Base-by-base conservation (phyloP, 2,113 vertebrate genomes). In the Oceanodroma tethys region DNA sequence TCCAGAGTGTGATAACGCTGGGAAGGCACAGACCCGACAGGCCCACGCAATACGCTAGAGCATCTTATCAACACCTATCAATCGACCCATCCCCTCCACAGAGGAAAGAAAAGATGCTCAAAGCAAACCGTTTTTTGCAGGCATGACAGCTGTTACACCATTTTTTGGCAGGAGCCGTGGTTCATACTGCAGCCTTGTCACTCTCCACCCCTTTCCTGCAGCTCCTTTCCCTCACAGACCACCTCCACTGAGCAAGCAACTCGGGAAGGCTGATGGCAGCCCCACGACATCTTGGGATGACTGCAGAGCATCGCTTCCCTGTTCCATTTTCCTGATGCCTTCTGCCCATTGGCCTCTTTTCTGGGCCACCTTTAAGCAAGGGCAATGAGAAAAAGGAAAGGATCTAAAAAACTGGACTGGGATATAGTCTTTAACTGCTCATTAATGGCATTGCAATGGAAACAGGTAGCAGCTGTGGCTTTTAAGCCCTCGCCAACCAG, bases 1-100 rank as follows among this genome's bases (percentile, higher is more conserved):
- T 36, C 22, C 66, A 60, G 14, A 23, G 30, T 9, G 48, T n/a
- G 76, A 65, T 5, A n/a, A n/a, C 0, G 9, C 29, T 70, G 52
- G 21, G 27, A 71, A 58, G 23, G 19, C 52, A 52, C 10, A 81
- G 40, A 45, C 40, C 50, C 0, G 5, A 47, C 2, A 4, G 17
- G 21, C 30, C 42, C 45, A 30, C 18, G 16, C 29, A 29, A 22
- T 8, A 66, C 0, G 0, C 23, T 53, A 30, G 8, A 70, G 30
- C 62, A 71, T 34, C 0, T 0, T 32, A 89, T 42, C 0, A 1
- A 20, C 13, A 43, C 34, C 43, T 56, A 17, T 36, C 13, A 2
- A 22, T 3, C 0, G 2, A 84, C 21, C 22, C 59, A 68, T 47
- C 23, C 40, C 26, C 60, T 62, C 18, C 34, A 53, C 16, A 74